phyloP scores from a whole-genome alignment of 2,888 invertebrate species.

The Eristalis arbustorum region DNA sequence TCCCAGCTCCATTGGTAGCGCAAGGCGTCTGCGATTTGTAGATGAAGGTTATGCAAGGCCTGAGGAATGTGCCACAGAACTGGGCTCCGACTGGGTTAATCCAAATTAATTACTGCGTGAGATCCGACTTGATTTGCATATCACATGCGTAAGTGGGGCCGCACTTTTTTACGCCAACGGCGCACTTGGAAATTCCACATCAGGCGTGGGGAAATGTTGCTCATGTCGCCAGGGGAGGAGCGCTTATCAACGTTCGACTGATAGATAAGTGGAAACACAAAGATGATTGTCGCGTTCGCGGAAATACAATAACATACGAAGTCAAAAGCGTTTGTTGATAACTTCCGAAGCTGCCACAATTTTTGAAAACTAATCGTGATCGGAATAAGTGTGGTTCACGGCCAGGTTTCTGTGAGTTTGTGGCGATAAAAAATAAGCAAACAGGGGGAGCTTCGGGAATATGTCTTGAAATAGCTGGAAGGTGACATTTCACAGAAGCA shows the following conservation, averaged over 20 bases:
- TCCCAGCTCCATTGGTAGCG: background rate
- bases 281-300: background rate
- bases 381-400: conserved; percentile 1
- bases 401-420: background rate
- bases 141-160: background rate
- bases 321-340: background rate
- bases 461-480: background rate
- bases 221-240: background rate
- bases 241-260: background rate
- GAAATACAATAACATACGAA: background rate
- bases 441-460: background rate
- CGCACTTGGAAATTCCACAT: background rate
- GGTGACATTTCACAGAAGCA: background rate
- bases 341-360: conserved; percentile 6
- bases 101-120: background rate
- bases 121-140: background rate
- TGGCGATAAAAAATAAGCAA: background rate
- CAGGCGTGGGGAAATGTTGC: background rate
- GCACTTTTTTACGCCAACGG: background rate
- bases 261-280: conserved; percentile 7
- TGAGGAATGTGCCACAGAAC: background rate
- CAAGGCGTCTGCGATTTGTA: background rate
- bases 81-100: background rate
- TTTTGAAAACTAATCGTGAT: background rate
- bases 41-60: background rate